Evolutionary conservation across 2,113 vertebrate species (phyloP), one percentile per base, ranked within the genome.

Genomic region (Phaethornis superciliosus): DNA sequence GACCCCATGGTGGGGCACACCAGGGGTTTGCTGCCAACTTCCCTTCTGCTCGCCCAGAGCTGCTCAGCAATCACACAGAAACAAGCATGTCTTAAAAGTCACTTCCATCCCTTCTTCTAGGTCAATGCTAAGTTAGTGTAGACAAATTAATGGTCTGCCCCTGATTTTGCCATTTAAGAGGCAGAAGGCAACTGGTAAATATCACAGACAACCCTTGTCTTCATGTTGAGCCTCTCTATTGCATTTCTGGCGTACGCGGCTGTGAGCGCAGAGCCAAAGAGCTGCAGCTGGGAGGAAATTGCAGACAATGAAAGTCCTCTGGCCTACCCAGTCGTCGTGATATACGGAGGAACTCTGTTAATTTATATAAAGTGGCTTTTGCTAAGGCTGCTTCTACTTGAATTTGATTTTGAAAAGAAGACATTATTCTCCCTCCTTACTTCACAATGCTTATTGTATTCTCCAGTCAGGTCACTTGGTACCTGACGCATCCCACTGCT

Each of bases 381-480:
- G 59, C 87, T 74, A 67, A 85, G 78, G 85, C 93, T 95, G 89
- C 51, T 95, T 76, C 70, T 77, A 33, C 63, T 88, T 55, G 75
- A 88, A 94, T 96, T 88, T 79, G 78, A 77, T 93, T 95, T 91
- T 94, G 76, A 92, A 93, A 92, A 96, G 71, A 58, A 94, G 56
- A 77, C 92, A 88, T 83, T 77, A 77, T 95, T 92, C 68, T 91
- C 22, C 42, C 20, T 93, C 37, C 14, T 55, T 82, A 40, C 58
- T 56, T 85, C 12, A 60, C 79, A 62, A 91, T 52, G 87, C 59
- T 55, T 27, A 69, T 83, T 91, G 94, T 63, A 26, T 59, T 67
- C 81, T 65, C 64, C 0, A 0, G 49, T 74, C 23, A 6, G 91
- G 89, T 95, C 87, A 51, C 63, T 85, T 1, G 0, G 52, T 81